Conservation (phyloP, 1,140 invertebrate genomes). For the Pinna nobilis region DNA sequence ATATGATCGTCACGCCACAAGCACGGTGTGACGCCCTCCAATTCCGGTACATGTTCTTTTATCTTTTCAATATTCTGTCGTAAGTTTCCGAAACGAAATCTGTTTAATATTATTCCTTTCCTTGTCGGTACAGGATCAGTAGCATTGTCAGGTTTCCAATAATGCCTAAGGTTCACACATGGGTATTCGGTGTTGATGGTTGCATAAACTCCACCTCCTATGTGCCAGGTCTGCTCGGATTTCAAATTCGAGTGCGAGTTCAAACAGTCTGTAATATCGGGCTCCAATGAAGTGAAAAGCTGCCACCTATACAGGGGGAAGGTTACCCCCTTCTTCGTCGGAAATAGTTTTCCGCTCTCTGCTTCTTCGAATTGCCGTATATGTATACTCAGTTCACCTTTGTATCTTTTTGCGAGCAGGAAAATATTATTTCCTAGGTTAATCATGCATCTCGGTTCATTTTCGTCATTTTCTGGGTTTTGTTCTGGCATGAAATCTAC, state of each 20-base stretch:
- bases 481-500: too few relatives aligned
- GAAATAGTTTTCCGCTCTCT: not conserved
- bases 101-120: not conserved
- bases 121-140: constrained; percentile 5
- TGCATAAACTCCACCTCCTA: constrained; percentile 22
- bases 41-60: constrained; percentile 3
- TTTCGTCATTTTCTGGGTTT: too few relatives aligned
- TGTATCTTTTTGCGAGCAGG: constrained; percentile 11
- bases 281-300: not conserved
- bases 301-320: constrained; percentile 1
- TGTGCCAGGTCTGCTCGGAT: not conserved
- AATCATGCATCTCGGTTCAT: constrained; percentile 18
- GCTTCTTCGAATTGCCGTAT: not conserved
- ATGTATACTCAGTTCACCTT: not conserved
- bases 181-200: constrained; percentile 18
- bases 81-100: constrained; percentile 1
- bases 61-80: not conserved
- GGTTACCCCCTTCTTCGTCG: constrained; percentile 8
- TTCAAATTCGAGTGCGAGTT: not conserved
- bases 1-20: constrained; percentile 13
- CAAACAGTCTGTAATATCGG: not conserved
- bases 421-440: not conserved
- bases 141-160: constrained; percentile 13
- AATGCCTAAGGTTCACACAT: constrained; percentile 16
- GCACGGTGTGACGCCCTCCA: not conserved